Evolutionary conservation across 2,113 vertebrate species (phyloP), one percentile per base, ranked within the genome.

Genomic region (Sprattus sprattus): DNA sequence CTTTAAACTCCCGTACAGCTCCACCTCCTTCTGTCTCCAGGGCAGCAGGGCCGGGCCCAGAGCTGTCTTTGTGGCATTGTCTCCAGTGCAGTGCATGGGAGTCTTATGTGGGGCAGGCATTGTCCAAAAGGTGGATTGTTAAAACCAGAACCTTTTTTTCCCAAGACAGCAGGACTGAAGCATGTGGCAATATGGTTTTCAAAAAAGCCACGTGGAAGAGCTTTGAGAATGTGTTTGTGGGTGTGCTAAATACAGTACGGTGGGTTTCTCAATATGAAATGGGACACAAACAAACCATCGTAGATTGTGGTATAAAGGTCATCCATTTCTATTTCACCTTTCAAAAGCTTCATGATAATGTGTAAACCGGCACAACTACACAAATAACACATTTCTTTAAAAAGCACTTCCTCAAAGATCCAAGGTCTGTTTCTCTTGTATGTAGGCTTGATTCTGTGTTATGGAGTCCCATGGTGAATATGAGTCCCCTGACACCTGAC

Each of bases 1-100:
- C 71, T 78, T 78, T 78, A 78, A 39, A 78, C 25, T 16, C 3
- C 0, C 1, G 28, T 2, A 15, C 10, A 15, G 71, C 71, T 78
- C 71, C 71, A 39, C 71, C 71, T 39, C 32, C 32, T 4, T 16
- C 71, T 78, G 71, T 78, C 71, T 15, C 71, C 13, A 16, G 28
- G 71, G 71, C 8, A 71, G 64, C 25, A 32, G 64, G 28, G n/a
- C 64, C 22, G 54, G 25, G 25, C 64, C 15, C 71, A 11, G 28
- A 39, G 28, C 13, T 78, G 60, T 64, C 20, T 64, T 64, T n/a
- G 64, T 67, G 71, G 71, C 71, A 44, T 78, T 78, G 71, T 78
- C 71, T 15, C 11, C 71, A 39, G 2, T 13, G 71, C 28, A 28
- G 64, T 13, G 71, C 28, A 28, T 25, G 64, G 25, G 22, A 71